Evolutionary conservation across 1,140 invertebrate genomes (phyloP).

Genomic region (Eubasilissa regina): DNA sequence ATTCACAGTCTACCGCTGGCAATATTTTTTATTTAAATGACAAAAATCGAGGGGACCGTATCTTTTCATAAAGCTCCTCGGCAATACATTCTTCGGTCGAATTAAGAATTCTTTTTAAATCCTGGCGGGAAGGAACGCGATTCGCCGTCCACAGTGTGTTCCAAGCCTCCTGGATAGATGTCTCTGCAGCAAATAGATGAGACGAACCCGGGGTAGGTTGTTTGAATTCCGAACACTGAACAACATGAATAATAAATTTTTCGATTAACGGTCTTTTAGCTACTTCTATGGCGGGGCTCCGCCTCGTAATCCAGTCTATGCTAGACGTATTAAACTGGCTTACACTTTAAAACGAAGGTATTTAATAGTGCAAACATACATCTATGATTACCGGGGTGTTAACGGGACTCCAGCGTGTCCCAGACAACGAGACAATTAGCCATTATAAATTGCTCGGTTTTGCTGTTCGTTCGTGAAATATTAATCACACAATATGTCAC

Average conservation of each 20-base stretch:
- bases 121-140: slow-evolving; percentile 28
- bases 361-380: slow-evolving; percentile 46
- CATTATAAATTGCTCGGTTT: slow-evolving; percentile 43
- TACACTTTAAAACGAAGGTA: slow-evolving; percentile 47
- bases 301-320: slow-evolving; percentile 27
- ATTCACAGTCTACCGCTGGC: no score
- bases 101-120: slow-evolving; percentile 48
- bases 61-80: no score
- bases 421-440: slow-evolving; percentile 38
- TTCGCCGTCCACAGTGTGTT: slow-evolving; percentile 16
- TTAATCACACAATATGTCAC: slow-evolving; percentile 40
- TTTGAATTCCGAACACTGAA: slow-evolving; percentile 36
- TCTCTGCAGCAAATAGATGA: slow-evolving; percentile 44
- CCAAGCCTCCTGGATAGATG: slow-evolving; percentile 32
- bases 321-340: slow-evolving; percentile 37
- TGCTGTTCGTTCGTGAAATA: slow-evolving; percentile 36
- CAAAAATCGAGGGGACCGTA: no score
- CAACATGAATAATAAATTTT: slow-evolving; percentile 60
- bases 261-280: slow-evolving; percentile 59
- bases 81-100: not conserved
- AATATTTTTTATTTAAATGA: no score
- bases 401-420: slow-evolving; percentile 3
- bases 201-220: slow-evolving; percentile 36
- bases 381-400: slow-evolving; percentile 37
- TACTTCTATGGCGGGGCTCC: slow-evolving; percentile 26